Conservation (phyloP, 2,888 invertebrate genomes). For the Isoperla grammatica region DNA sequence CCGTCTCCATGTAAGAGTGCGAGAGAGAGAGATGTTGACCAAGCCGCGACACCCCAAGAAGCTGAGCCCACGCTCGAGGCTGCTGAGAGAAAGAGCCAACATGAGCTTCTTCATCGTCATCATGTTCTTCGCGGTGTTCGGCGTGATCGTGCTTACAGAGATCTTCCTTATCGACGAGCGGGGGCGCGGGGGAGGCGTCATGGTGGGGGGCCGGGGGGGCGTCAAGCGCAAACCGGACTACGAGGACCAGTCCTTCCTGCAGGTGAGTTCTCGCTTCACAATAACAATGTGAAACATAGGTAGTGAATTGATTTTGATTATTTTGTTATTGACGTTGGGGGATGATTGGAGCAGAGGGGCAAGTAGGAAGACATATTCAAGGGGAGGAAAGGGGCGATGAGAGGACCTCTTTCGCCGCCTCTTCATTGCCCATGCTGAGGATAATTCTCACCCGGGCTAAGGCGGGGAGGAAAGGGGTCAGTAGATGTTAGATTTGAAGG, state of each 20-base stretch:
- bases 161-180: constrained; percentile 65
- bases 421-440: no score
- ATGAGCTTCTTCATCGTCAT: constrained; percentile 87
- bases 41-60: constrained; percentile 16
- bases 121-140: constrained; percentile 85
- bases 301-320: no score
- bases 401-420: no score
- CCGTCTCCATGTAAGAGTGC: no score
- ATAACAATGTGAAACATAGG: no score
- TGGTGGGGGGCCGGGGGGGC: constrained; percentile 49
- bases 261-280: constrained; percentile 17
- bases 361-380: no score
- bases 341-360: no score
- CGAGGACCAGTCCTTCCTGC: constrained; percentile 26
- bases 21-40: neutral
- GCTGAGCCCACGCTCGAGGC: constrained; percentile 23
- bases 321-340: no score
- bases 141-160: constrained; percentile 81
- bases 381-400: no score
- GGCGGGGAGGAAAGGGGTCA: no score
- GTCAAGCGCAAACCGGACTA: constrained; percentile 38
- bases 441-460: no score
- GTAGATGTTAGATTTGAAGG: no score
- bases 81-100: constrained; percentile 62
- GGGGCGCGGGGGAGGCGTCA: constrained; percentile 49